Percentiles rank a stretch among this genome's conserved stretches.
Evolutionary conservation across 2,113 vertebrate species (phyloP).

Genomic region (Psittacus erithacus): DNA sequence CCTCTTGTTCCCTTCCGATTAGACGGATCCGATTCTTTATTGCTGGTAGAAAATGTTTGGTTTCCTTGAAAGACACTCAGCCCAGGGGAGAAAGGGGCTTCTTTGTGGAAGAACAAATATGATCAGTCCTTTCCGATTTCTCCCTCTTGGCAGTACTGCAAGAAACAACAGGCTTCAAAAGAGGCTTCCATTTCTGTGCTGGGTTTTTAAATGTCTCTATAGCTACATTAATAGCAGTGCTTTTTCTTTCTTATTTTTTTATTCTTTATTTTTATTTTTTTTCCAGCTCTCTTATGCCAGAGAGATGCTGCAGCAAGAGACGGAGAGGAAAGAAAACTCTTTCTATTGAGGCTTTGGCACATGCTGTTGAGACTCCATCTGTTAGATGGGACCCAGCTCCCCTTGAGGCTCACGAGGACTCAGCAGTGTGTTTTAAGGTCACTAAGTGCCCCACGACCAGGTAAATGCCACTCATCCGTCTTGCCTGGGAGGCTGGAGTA

Average conservation of each 20-base stretch:
- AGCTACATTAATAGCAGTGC: neutral
- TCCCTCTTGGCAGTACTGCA: neutral
- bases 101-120: neutral
- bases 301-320: neutral
- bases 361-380: accelerated
- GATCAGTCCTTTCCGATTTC: neutral
- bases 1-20: neutral
- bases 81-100: accelerated
- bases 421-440: neutral
- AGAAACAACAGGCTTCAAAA: neutral
- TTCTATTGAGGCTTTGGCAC: neutral
- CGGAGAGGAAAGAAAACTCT: neutral
- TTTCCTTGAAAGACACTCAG: neutral
- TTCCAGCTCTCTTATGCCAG: neutral
- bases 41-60: neutral
- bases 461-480: neutral
- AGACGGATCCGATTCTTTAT: neutral
- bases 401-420: neutral
- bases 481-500: neutral
- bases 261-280: accelerated
- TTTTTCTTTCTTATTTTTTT: neutral
- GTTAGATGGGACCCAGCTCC: neutral
- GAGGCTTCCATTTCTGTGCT: neutral
- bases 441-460: neutral
- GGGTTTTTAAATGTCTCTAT: neutral